Conservation (phyloP, 2,797 vertebrate species). For the Manis crassicaudata region DNA sequence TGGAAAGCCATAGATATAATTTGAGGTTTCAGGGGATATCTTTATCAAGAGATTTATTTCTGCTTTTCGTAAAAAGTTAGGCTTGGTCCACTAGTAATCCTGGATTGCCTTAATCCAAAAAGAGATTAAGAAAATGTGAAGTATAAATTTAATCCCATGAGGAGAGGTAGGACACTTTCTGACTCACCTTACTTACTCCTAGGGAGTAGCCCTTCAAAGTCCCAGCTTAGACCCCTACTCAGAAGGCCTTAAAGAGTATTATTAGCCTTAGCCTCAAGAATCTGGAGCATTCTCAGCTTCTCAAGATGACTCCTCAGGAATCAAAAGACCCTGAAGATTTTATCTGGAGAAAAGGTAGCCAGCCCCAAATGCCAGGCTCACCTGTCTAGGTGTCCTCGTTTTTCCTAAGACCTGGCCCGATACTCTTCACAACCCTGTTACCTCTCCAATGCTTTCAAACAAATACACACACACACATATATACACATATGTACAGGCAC, state of each 20-base stretch:
- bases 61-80: neutral
- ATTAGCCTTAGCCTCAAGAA: neutral
- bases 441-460: neutral
- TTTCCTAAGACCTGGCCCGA: neutral
- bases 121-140: neutral
- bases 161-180: neutral
- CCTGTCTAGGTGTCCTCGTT: neutral
- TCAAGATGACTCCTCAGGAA: neutral
- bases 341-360: neutral
- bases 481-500: neutral
- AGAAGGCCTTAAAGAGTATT: neutral
- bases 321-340: neutral
- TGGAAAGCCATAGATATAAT: neutral
- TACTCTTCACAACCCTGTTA: neutral
- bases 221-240: neutral
- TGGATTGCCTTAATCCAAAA: neutral
- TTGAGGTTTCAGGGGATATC: neutral
- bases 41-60: constrained; percentile 2
- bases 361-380: neutral
- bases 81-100: neutral
- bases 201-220: neutral
- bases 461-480: neutral
- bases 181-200: neutral
- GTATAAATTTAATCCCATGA: neutral
- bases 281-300: neutral